Base-by-base conservation (phyloP, 1,140 invertebrate species). In the Drosophila biarmipes region DNA sequence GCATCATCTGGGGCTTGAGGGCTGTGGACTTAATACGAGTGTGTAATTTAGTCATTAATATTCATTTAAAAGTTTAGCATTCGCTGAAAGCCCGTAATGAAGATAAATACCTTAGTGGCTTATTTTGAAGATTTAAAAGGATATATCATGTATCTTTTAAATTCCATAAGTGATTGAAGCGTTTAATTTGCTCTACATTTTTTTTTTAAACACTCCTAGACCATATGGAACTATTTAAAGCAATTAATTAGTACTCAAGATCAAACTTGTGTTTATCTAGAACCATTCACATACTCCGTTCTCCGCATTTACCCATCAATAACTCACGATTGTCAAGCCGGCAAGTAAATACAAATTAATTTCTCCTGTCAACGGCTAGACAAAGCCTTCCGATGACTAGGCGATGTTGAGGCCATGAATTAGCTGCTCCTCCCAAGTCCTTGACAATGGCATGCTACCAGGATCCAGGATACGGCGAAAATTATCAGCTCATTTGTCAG, bases 401-500 rank as follows among this genome's bases (percentile, higher is more conserved):
- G 66, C 56, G 35, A 73, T 66, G 51, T 51, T 14, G 37, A 35
- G 43, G 43, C 49, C 71, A 73, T 73, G 71, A 73, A 73, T 73
- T 74, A 64, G 48, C 63, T 8, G 11, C 14, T 21, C 27, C 42
- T 6, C 4, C 8, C 29, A 11, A 52, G 59, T 57, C 72, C 59
- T 74, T 74, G 59, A 75, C 59, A 75, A 57, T 66, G 71, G 61
- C 27, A 63, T 43, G 42, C 66, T 37, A 31, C 40, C 27, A 63
- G 51, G 42, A 68, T 37, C 21, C 40, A 66, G 58, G 51, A 69
- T 38, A 38, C 40, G 42, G 71, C 34, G 59, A 46, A 75, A 74
- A 75, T 75, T 74, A 75, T 75, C 72, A 75, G 71, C 72, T 75
- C 71, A 75, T 75, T 75, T 75, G 72, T 75, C 72, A 75, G 72